Evolutionary conservation across 2,888 invertebrate genomes (phyloP), one percentile per base, ranked within the genome.

Genomic region (Xestia rhomboidea): DNA sequence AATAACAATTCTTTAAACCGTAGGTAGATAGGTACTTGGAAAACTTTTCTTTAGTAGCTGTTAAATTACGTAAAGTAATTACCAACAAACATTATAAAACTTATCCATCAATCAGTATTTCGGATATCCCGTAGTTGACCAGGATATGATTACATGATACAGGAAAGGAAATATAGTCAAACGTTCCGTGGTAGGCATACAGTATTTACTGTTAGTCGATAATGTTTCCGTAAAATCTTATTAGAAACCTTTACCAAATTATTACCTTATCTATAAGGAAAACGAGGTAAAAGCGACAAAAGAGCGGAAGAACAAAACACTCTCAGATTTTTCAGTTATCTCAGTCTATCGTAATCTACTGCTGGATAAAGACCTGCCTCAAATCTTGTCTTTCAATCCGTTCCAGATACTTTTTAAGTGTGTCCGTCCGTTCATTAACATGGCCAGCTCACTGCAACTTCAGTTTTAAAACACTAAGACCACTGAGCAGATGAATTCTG

Each of bases 81-180:
- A 63, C 34, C 21, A 34, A 38, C 38, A 38, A 63, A 63, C 4
- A n/a, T 60, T 44, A 8, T 30, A 70, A 46, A 46, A 41, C 1
- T 2, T 15, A 62, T 60, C 15, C 6, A 15, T 10, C 21, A 41
- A 41, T 18, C 15, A n/a, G 4, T 60, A 44, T 69, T 62, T 69
- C 34, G 44, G 77, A 63, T 41, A 78, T 64, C 46, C 54, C 8
- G 13, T 80, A 64, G 38, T 73, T 64, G 54, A 66, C 30, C 64
- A 73, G 46, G 21, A 57, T 34, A 49, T 41, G 30, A 24, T 46
- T 49, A 49, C 41, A 34, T 49, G 30, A 49, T 57, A 34, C 41
- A 57, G 66, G 77, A 64, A 54, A 38, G 62, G 44, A 71, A 79
- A 54, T 73, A 13, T 49, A 49, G 46, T 27, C 41, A 41, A 54